Conservation (phyloP, 2,113 vertebrate genomes). For the Syrrhaptes paradoxus region DNA sequence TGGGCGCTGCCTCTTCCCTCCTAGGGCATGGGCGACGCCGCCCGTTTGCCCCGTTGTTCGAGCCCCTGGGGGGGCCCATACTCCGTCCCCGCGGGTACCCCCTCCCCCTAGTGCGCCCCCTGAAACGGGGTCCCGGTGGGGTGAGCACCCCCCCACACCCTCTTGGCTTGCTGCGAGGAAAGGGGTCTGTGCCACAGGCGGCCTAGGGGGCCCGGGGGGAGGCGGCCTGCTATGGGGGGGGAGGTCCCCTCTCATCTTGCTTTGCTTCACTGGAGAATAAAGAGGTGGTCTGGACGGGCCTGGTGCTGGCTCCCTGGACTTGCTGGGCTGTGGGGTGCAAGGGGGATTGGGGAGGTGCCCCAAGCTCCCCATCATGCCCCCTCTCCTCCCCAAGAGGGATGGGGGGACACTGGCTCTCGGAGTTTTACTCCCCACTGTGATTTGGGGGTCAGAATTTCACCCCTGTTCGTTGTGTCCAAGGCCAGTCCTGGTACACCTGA, state of each 20-base stretch:
- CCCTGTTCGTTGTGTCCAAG: background rate
- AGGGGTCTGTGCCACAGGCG: background rate
- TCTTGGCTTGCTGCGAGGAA: background rate
- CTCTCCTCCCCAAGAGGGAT: background rate
- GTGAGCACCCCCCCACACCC: too few species aligned
- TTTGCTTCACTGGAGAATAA: constrained; percentile 65
- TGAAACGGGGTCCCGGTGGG: background rate
- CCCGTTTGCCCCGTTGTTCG: too few species aligned
- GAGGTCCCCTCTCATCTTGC: constrained; percentile 12
- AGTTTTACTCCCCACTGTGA: background rate
- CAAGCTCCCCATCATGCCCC: background rate
- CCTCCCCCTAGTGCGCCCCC: background rate
- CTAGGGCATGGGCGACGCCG: background rate
- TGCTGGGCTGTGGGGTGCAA: constrained; percentile 32
- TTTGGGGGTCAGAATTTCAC: background rate
- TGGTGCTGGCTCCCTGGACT: constrained; percentile 52
- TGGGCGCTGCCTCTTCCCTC: background rate
- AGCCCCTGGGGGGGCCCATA: background rate
- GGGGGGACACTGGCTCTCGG: background rate
- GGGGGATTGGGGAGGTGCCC: background rate
- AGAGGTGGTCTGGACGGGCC: constrained; percentile 48
- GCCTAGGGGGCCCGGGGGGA: background rate
- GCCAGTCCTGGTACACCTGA: background rate
- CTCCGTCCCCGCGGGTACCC: too few species aligned
- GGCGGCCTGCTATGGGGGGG: background rate